A percentile compares a stretch with the other conserved stretches of the same genome.
Evolutionary conservation across 2,888 invertebrate genomes (phyloP).

Genomic region (Uropetala carovei): DNA sequence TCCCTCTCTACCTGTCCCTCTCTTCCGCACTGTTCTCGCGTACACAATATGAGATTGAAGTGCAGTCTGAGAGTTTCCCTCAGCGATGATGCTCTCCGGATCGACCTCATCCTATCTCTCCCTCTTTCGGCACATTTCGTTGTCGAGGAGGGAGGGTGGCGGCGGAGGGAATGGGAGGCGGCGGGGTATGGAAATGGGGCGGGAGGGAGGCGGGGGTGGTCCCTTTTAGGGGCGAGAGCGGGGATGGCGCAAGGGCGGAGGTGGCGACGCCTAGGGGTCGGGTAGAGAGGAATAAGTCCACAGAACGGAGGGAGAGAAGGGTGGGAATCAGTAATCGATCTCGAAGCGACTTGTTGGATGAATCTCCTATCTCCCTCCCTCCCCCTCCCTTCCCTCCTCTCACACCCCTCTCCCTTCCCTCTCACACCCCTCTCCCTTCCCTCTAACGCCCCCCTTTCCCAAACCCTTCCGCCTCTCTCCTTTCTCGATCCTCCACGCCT

Average conservation of each 20-base stretch:
- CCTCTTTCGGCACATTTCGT: too few relatives aligned
- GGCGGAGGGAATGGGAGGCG: not conserved
- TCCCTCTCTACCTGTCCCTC: too few relatives aligned
- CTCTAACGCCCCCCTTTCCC: not conserved
- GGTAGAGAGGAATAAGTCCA: not conserved
- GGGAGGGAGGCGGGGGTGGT: not conserved
- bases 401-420: not conserved
- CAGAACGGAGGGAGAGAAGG: not conserved
- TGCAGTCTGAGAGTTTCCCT: slow-evolving; percentile 19
- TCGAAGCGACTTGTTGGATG: slow-evolving; percentile 23
- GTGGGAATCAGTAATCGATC: slow-evolving; percentile 9
- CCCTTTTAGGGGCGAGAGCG: not conserved
- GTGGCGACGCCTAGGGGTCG: not conserved
- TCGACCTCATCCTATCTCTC: not conserved
- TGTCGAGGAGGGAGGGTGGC: not conserved
- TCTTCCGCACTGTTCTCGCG: not conserved
- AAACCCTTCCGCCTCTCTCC: not conserved
- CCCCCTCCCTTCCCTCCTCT: not conserved
- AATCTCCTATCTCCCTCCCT: not conserved
- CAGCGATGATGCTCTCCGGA: not conserved
- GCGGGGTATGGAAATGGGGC: not conserved
- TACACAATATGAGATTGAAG: slow-evolving; percentile 17
- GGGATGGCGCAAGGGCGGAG: not conserved
- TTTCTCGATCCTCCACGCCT: not conserved
- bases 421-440: not conserved